Conservation (phyloP, 2,888 invertebrate species). For the Muschampia plurimacula region DNA sequence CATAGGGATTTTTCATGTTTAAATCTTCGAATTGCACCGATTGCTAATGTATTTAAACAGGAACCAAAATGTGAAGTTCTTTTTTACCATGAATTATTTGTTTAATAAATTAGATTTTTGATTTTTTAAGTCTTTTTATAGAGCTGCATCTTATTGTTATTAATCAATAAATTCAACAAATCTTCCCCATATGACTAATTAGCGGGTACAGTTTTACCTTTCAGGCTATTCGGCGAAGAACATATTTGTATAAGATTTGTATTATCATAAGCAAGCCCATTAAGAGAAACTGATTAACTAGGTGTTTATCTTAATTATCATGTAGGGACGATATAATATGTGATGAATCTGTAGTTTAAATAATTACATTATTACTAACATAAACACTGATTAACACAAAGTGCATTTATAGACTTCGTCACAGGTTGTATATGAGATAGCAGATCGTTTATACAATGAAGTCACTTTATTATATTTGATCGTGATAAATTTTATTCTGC, state of each 20-base stretch:
- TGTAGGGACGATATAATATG: neutral
- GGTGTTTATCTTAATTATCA: slow-evolving; percentile 4
- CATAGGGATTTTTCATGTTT: neutral
- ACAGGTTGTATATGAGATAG: neutral
- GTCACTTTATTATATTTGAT: slow-evolving; percentile 13
- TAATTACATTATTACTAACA: slow-evolving; percentile 5
- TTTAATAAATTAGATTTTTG: neutral
- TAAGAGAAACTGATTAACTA: neutral
- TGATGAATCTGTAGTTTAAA: slow-evolving; percentile 21
- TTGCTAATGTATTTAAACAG: neutral
- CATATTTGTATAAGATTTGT: neutral
- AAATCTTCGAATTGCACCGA: neutral
- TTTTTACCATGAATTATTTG: neutral
- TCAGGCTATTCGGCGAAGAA: neutral
- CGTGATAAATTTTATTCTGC: slow-evolving; percentile 1
- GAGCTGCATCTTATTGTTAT: too few species aligned
- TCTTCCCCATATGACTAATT: slow-evolving; percentile 4
- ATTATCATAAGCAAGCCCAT: neutral
- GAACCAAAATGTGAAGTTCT: neutral
- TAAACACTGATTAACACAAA: slow-evolving; percentile 15
- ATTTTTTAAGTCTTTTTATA: too few species aligned
- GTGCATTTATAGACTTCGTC: slow-evolving; percentile 9
- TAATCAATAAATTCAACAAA: slow-evolving; percentile 11
- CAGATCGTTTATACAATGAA: slow-evolving; percentile 18
- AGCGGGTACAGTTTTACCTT: too few species aligned